Evolutionary conservation across 2,797 vertebrate species (phyloP).

Genomic region (Chaenodraco wilsoni): DNA sequence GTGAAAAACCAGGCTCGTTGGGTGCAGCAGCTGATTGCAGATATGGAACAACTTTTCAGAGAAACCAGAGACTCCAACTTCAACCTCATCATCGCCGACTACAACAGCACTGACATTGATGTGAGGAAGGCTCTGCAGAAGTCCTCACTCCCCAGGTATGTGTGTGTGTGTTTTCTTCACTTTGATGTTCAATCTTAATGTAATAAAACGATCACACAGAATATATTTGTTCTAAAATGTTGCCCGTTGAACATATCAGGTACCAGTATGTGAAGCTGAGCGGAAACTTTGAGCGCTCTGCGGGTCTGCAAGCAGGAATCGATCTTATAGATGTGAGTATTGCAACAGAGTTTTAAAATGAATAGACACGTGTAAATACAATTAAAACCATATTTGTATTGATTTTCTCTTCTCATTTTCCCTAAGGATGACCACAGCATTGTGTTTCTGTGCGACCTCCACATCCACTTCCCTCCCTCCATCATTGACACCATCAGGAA

Average conservation of each 20-base stretch:
- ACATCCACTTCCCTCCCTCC: constrained; percentile 91
- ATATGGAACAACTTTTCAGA: constrained; percentile 89
- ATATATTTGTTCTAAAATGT: neutral
- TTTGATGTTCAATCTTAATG: neutral
- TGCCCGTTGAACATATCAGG: constrained; percentile 71
- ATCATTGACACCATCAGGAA: constrained; percentile 91
- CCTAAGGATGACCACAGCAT: constrained; percentile 93
- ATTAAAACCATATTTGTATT: neutral
- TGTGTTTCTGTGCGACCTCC: constrained; percentile 95
- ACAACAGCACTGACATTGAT: constrained; percentile 92
- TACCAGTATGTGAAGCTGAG: constrained; percentile 87
- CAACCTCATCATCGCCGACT: constrained; percentile 93
- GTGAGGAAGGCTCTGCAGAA: constrained; percentile 86
- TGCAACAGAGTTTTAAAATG: neutral
- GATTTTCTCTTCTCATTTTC: neutral
- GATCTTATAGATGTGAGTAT: constrained; percentile 87
- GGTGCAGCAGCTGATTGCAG: constrained; percentile 92
- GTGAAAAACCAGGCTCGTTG: constrained; percentile 98
- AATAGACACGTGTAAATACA: neutral
- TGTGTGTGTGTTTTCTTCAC: neutral
- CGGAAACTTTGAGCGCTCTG: constrained; percentile 94
- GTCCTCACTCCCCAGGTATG: constrained; percentile 87
- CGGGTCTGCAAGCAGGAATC: constrained; percentile 93
- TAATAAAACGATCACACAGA: neutral
- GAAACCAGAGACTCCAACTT: constrained; percentile 87